Evolutionary conservation across 2,113 vertebrate species (phyloP), one percentile per base, ranked within the genome.

Genomic region (Mandrillus leucophaeus): DNA sequence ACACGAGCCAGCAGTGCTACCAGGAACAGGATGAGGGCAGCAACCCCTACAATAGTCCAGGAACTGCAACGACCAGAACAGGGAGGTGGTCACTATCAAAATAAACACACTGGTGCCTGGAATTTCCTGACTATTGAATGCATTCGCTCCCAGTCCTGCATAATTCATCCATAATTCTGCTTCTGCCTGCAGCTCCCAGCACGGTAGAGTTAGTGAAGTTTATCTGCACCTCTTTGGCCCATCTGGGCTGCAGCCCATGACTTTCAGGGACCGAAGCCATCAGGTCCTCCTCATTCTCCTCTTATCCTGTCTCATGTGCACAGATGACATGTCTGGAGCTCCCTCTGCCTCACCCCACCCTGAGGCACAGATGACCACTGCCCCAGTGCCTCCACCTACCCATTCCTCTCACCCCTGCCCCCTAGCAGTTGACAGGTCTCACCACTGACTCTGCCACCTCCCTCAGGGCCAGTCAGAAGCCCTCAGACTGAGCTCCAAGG

Each of bases 41-140:
- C 99, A 97, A 98, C 98, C 50, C 98, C 98, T 90, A 99, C 98
- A 1, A 99, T 98, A 18, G 98, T 98, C 98, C 99, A 99, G 97
- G 98, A 98, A 97, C 99, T 99, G 96, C 45, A 98, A 96, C 4
- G 52, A 80, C 0, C 52, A 72, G 85, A 98, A 96, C 52, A 88
- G 84, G 97, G 96, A 89, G 86, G 95, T 2, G 83, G 86, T 89
- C 95, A 95, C 81, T 80, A 91, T 43, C 91, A 75, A 64, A 82
- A 52, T 25, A 76, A 93, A 96, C 93, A 95, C 45, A 25, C 0
- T 6, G n/a, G 68, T 14, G 87, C 81, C 17, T 35, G 98, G 93
- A 90, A 97, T 81, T 97, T 97, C 97, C 97, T 96, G 96, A 59
- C 90, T 9, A 6, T 1, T 84, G 75, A 81, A 38, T 6, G 17